A percentile compares a stretch with the other conserved stretches of the same genome.
phyloP scores from a whole-genome alignment of 1,140 invertebrate species.

The Rhopalosiphum padi region DNA sequence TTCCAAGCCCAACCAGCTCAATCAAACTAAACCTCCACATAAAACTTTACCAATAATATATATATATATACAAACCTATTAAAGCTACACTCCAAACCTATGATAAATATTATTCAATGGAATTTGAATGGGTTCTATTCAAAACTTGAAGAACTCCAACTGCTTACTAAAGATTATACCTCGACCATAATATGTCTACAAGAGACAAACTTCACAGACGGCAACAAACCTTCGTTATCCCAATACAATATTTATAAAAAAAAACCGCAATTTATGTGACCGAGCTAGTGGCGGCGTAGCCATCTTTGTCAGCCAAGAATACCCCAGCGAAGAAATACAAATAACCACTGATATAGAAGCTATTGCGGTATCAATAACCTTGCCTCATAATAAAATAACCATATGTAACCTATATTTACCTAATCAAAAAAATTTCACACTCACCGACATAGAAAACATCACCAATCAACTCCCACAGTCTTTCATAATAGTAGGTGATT shows the following conservation, averaged over 20 bases:
- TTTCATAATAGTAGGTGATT: conserved; percentile 13
- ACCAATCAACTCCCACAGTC: not conserved
- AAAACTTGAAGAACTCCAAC: not conserved
- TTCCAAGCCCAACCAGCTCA: too few species aligned
- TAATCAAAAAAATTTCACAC: not conserved
- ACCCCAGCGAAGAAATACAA: not conserved
- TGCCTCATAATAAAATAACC: not conserved
- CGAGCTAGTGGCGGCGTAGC: not conserved
- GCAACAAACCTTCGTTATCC: too few species aligned
- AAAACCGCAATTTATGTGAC: not conserved
- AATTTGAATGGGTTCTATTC: not conserved
- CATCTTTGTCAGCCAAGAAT: not conserved
- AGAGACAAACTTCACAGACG: not conserved
- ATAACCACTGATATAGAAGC: not conserved
- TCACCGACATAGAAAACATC: not conserved
- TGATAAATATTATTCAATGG: conserved; percentile 17
- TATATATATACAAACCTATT: too few species aligned
- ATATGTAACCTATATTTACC: not conserved
- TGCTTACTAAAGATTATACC: not conserved
- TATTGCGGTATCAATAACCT: not conserved
- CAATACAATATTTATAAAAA: not conserved
- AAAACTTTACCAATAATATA: too few species aligned
- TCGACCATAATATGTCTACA: not conserved
- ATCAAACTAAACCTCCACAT: too few species aligned
- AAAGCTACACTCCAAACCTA: too few species aligned